Evolutionary conservation across 2,113 vertebrate genomes (phyloP).

Genomic region (Phoenicopterus ruber): DNA sequence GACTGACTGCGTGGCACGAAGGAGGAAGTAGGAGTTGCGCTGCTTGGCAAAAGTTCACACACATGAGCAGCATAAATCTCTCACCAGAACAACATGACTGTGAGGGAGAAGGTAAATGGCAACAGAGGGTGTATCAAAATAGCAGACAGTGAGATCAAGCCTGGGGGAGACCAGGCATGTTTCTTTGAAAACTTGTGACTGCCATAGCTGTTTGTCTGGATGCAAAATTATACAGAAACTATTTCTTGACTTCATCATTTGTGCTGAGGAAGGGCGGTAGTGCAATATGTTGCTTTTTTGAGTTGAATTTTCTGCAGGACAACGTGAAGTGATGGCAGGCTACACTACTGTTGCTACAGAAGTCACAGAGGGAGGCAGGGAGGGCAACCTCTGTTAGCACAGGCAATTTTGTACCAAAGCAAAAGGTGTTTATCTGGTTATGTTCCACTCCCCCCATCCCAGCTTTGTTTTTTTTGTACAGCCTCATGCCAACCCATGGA

Average conservation of each 20-base stretch:
- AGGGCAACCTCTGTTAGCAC: accelerated
- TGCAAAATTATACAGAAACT: background rate
- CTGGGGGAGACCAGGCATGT: accelerated
- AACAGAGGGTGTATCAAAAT: background rate
- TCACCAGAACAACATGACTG: background rate
- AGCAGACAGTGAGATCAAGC: background rate
- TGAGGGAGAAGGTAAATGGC: background rate
- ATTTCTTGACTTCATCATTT: background rate
- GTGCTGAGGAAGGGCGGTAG: background rate
- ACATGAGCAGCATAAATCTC: background rate
- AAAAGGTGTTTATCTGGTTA: background rate
- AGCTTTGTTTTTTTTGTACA: background rate
- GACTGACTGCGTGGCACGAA: background rate
- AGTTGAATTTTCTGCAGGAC: background rate
- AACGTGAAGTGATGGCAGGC: accelerated
- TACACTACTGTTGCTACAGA: background rate
- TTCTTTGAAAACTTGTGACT: background rate
- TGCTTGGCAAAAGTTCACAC: background rate
- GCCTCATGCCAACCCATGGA: background rate
- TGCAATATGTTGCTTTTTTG: background rate
- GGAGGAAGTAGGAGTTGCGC: background rate
- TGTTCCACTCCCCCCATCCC: accelerated
- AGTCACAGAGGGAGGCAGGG: accelerated
- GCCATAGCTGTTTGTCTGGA: accelerated
- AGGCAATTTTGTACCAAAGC: background rate